Evolutionary conservation across 2,888 invertebrate genomes (phyloP).

Genomic region (Drosophila affinis): DNA sequence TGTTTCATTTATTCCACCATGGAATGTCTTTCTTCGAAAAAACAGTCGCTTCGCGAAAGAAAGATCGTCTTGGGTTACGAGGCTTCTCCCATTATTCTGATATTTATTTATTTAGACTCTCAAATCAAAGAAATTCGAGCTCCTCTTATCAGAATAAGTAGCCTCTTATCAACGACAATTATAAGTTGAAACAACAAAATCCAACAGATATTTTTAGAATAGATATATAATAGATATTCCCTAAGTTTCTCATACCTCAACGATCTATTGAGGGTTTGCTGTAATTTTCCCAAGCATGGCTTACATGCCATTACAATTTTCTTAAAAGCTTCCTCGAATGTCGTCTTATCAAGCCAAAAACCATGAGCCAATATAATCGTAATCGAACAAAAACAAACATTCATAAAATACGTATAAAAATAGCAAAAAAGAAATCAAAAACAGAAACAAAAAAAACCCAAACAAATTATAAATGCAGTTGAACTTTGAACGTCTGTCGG

Average conservation of each 20-base stretch:
- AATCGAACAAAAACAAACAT: neutral
- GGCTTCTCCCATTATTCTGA: neutral
- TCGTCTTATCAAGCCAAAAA: neutral
- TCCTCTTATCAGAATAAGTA: neutral
- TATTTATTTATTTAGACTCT: neutral
- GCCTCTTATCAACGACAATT: neutral
- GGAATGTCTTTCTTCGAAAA: too few relatives aligned
- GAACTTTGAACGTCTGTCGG: conserved; percentile 73
- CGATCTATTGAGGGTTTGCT: neutral
- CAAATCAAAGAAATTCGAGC: neutral
- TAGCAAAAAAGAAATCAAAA: neutral
- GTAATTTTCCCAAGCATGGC: neutral
- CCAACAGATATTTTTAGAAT: neutral
- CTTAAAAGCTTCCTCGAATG: neutral
- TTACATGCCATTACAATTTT: neutral
- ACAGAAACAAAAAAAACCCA: neutral
- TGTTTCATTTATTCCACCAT: too few relatives aligned
- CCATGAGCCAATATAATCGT: neutral
- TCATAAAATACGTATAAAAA: neutral
- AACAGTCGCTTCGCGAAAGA: too few relatives aligned
- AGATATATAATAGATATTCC: neutral
- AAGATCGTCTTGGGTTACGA: neutral
- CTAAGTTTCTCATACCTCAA: neutral
- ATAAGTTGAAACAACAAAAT: neutral
- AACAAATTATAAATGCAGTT: conserved; percentile 28